phyloP scores from a whole-genome alignment of 2,797 vertebrate genomes.

The Anguilla obscura region DNA sequence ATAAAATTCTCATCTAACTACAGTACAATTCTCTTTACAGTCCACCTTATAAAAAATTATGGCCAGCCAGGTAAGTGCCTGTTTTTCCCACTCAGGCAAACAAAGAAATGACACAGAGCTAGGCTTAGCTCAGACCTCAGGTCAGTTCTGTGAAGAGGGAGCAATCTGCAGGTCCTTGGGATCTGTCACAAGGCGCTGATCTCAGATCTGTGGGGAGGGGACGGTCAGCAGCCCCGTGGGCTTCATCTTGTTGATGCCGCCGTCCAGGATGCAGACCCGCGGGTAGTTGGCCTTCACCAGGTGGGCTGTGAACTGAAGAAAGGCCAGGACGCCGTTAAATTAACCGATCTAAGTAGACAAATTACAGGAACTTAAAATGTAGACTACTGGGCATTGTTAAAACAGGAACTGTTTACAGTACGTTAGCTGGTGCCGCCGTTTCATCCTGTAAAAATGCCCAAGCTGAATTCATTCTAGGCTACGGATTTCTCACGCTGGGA shows the following conservation, averaged over 20 bases:
- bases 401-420: not conserved
- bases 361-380: not conserved
- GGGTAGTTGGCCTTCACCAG: conserved; percentile 90
- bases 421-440: not conserved
- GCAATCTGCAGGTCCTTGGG: conserved; percentile 90
- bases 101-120: not conserved
- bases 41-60: not conserved
- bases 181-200: conserved; percentile 78
- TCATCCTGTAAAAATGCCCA: not conserved
- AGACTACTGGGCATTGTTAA: not conserved
- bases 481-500: not conserved
- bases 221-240: conserved; percentile 92
- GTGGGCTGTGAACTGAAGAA: conserved; percentile 85
- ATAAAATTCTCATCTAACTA: not conserved
- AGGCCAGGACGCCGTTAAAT: conserved; percentile 24
- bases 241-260: conserved; percentile 96
- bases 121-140: not conserved
- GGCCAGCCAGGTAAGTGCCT: not conserved
- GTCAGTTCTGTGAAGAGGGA: conserved; percentile 92
- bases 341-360: not conserved
- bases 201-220: conserved; percentile 93
- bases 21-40: not conserved
- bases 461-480: not conserved
- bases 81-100: not conserved
- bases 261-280: conserved; percentile 89